phyloP scores from a whole-genome alignment of 2,113 vertebrate genomes.

The Neodontobutis hainanensis region DNA sequence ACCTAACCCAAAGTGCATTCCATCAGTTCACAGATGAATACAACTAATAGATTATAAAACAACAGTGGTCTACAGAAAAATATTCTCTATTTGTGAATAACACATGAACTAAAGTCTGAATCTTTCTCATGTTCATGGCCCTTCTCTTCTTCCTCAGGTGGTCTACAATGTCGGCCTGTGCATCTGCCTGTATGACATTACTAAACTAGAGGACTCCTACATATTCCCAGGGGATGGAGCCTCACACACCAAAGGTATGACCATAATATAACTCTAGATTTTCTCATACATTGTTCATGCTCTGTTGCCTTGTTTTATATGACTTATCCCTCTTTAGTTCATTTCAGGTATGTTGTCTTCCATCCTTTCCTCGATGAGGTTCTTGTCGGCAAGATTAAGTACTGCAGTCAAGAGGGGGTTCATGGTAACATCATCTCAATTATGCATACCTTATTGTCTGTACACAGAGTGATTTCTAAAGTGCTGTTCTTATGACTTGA shows the following conservation, averaged over 20 bases:
- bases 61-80: too few relatives aligned
- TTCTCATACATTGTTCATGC: not conserved
- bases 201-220: slow-evolving; percentile 93
- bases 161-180: slow-evolving; percentile 95
- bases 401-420: slow-evolving; percentile 95
- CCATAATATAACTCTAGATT: not conserved
- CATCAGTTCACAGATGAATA: too few relatives aligned
- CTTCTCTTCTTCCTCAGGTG: slow-evolving; percentile 76
- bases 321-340: slow-evolving; percentile 75
- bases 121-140: not conserved
- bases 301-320: not conserved
- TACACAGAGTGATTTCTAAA: too few relatives aligned
- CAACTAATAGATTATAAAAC: too few relatives aligned
- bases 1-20: too few relatives aligned
- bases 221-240: slow-evolving; percentile 97
- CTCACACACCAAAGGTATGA: slow-evolving; percentile 92
- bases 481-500: too few relatives aligned
- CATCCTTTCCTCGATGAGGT: slow-evolving; percentile 96
- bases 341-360: slow-evolving; percentile 95
- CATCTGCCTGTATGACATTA: slow-evolving; percentile 94
- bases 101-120: too few relatives aligned
- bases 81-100: too few relatives aligned
- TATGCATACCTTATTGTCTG: too few relatives aligned
- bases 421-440: slow-evolving; percentile 77
- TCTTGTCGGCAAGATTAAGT: slow-evolving; percentile 91